Evolutionary conservation across 2,888 invertebrate species (phyloP), one percentile per base, ranked within the genome.

Genomic region (Girardia tigrina): DNA sequence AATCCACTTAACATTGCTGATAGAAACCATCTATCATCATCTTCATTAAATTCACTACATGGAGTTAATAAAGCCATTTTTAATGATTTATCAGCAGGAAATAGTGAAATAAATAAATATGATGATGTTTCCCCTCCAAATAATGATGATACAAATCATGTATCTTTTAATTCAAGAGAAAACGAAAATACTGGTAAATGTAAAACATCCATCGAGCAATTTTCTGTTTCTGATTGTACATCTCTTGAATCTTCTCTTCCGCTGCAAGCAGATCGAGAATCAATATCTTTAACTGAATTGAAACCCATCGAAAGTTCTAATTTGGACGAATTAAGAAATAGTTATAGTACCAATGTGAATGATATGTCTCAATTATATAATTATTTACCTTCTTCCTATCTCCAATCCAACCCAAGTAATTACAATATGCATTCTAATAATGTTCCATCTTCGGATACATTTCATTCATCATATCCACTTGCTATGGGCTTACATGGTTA

Each of bases 291-390:
- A 4, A 56, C 56, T 20, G 56, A 56, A 56, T 23, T 56, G 8
- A 56, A 56, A 56, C 56, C 56, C 4, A 56, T 56, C 4, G 56
- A 56, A 56, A 56, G 20, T 56, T 56, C 56, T 20, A 56, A 56
- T 56, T 56, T 56, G n/a, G 56, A 56, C n/a, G 56, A 56, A 56
- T 56, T 56, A 56, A 56, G 56, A 56, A 56, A 16, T 56, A 56
- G 23, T n/a, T 56, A 56, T 23, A 56, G 23, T 56, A 23, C 56
- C 4, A 36, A 36, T 36, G 8, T 36, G 36, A 56, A 56, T n/a
- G 56, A 56, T 2, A 56, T 56, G 56, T 23, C 56, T 56, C 56
- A 56, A 20, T 56, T 56, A 56, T 56, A 56, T 56, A 56, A 56
- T 16, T 56, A 56, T 16, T 56, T 56, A 23, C 56, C 56, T 56